Evolutionary conservation across 2,113 vertebrate genomes (phyloP).

Genomic region (Corythaeola cristata): DNA sequence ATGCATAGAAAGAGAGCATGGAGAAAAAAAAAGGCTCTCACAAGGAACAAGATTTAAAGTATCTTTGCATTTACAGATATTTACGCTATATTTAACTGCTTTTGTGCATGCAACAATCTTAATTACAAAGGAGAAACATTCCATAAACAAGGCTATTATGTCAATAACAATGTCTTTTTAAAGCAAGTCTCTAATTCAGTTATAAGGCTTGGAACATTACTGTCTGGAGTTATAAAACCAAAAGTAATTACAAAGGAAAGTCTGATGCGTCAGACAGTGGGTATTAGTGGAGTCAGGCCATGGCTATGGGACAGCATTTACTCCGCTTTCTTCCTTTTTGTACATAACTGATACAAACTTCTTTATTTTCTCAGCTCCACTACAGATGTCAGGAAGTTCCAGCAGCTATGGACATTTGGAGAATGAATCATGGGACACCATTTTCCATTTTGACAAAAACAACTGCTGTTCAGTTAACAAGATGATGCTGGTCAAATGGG

Average conservation of each 20-base stretch:
- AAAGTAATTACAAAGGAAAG: conserved; percentile 62
- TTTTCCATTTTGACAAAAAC: conserved; percentile 17
- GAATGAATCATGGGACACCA: conserved; percentile 30
- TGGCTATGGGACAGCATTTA: conserved; percentile 2
- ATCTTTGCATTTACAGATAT: conserved; percentile 12
- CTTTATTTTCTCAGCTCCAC: conserved; percentile 8
- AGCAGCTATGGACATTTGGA: not conserved
- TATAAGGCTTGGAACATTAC: conserved; percentile 1
- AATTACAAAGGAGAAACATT: conserved; percentile 47
- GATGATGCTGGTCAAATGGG: conserved; percentile 14
- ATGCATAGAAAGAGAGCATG: not conserved
- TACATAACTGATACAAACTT: not conserved
- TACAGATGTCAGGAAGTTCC: conserved; percentile 26
- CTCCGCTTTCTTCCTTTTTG: not conserved
- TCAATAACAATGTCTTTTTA: conserved; percentile 49
- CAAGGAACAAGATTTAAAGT: not conserved
- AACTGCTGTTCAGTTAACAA: not conserved
- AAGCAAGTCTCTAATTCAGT: conserved; percentile 63
- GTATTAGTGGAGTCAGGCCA: conserved; percentile 20
- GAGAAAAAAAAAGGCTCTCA: not conserved
- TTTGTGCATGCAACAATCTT: conserved; percentile 20
- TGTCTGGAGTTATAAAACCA: conserved; percentile 45
- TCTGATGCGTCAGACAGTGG: not conserved
- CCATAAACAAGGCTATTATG: conserved; percentile 44
- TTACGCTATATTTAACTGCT: conserved; percentile 37